Evolutionary conservation across 2,888 invertebrate species (phyloP).

Genomic region (Yponomeuta sedellus): DNA sequence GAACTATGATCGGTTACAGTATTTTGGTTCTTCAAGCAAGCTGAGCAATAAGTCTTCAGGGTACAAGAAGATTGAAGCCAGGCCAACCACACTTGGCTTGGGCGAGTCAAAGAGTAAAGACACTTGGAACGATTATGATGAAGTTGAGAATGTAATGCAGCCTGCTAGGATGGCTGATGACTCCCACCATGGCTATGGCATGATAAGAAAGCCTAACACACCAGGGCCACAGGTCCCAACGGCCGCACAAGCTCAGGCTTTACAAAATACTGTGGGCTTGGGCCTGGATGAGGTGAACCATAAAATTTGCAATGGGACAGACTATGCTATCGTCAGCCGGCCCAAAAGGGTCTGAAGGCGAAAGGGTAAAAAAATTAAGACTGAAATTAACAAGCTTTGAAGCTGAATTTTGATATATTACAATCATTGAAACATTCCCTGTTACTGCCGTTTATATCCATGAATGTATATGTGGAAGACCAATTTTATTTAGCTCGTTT

Average conservation of each 20-base stretch:
- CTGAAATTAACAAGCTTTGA: constrained; percentile 47
- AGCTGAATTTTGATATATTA: constrained; percentile 21
- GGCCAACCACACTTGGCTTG: constrained; percentile 73
- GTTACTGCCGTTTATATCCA: neutral
- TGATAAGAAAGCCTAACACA: constrained; percentile 81
- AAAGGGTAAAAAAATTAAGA: constrained; percentile 29
- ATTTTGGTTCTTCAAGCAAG: constrained; percentile 86
- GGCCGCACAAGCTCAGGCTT: constrained; percentile 66
- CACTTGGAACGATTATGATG: constrained; percentile 85
- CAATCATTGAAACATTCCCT: neutral
- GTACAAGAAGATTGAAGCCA: constrained; percentile 82
- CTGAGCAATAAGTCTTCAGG: constrained; percentile 72
- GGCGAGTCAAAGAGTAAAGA: constrained; percentile 63
- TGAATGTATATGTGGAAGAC: neutral
- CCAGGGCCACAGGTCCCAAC: constrained; percentile 73
- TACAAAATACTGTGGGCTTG: constrained; percentile 60
- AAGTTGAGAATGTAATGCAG: constrained; percentile 82
- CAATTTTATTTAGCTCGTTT: neutral
- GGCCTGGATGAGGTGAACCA: constrained; percentile 77
- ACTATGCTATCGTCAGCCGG: constrained; percentile 90
- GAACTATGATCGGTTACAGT: constrained; percentile 88
- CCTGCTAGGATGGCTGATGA: constrained; percentile 86
- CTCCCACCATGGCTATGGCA: constrained; percentile 87
- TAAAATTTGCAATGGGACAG: constrained; percentile 84
- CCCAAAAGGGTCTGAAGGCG: constrained; percentile 84